Conservation (phyloP, 1,140 invertebrate species). For the Formica exsecta region DNA sequence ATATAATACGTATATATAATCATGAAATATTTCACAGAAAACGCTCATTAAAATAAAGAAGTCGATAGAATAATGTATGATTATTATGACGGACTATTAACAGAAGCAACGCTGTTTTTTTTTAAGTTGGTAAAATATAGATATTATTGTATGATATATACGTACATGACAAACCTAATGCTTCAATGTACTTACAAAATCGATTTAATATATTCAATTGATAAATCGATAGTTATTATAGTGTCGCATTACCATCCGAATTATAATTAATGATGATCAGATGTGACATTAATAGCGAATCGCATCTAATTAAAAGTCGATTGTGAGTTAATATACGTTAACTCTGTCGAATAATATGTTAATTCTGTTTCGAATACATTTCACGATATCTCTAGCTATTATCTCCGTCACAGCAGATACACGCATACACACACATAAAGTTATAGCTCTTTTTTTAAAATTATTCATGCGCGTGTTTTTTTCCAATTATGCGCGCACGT, state of each 20-base stretch:
- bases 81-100: background rate
- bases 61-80: background rate
- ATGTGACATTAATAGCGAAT: constrained; percentile 21
- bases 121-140: constrained; percentile 6
- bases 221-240: constrained; percentile 9
- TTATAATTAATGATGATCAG: constrained; percentile 22
- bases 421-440: background rate
- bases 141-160: background rate
- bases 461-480: constrained; percentile 14
- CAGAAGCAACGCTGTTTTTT: background rate
- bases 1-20: background rate
- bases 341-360: constrained; percentile 26
- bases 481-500: constrained; percentile 17
- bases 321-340: constrained; percentile 4
- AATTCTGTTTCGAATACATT: constrained; percentile 15
- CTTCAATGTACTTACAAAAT: background rate
- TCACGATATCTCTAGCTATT: constrained; percentile 14
- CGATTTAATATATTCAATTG: background rate
- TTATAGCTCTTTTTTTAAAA: constrained; percentile 10
- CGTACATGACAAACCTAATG: background rate
- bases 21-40: background rate
- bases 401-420: background rate
- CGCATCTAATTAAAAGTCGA: background rate
- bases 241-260: background rate
- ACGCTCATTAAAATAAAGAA: constrained; percentile 18